Conservation (phyloP, 2,113 vertebrate species). For the Genyomyrus donnyi region DNA sequence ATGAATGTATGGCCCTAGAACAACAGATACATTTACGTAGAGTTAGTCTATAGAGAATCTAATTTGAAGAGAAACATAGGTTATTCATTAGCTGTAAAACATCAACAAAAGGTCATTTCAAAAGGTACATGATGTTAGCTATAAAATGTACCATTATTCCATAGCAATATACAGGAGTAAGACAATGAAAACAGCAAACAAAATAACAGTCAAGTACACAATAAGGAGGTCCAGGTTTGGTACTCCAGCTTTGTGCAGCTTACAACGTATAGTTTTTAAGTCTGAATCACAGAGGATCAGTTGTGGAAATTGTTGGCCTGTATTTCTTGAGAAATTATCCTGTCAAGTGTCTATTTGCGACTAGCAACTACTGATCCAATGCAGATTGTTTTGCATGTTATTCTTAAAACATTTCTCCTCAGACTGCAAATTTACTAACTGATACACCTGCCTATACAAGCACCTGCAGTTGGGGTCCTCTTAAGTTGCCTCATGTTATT, state of each 20-base stretch:
- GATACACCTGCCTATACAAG: not conserved
- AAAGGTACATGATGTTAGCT: not conserved
- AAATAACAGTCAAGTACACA: not conserved
- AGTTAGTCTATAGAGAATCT: not conserved
- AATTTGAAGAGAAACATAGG: not conserved
- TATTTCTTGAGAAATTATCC: not conserved
- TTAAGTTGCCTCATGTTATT: not conserved
- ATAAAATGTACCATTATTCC: not conserved
- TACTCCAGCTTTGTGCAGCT: not conserved
- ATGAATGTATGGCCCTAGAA: slow-evolving; percentile 63
- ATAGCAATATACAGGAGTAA: not conserved
- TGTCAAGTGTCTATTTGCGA: not conserved
- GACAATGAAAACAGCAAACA: not conserved
- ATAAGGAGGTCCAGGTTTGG: not conserved
- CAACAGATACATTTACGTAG: not conserved
- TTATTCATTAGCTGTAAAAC: not conserved
- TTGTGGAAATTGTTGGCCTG: not conserved
- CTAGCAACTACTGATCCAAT: not conserved
- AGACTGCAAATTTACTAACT: not conserved
- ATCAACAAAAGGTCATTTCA: not conserved
- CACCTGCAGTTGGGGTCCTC: not conserved
- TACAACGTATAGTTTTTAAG: not conserved
- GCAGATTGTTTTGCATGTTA: not conserved
- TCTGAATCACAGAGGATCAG: not conserved
- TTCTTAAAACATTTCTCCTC: not conserved